Percentiles rank a stretch among this genome's conserved stretches.
Evolutionary conservation across 2,113 vertebrate species (phyloP).

Genomic region (Dasyurus viverrinus): DNA sequence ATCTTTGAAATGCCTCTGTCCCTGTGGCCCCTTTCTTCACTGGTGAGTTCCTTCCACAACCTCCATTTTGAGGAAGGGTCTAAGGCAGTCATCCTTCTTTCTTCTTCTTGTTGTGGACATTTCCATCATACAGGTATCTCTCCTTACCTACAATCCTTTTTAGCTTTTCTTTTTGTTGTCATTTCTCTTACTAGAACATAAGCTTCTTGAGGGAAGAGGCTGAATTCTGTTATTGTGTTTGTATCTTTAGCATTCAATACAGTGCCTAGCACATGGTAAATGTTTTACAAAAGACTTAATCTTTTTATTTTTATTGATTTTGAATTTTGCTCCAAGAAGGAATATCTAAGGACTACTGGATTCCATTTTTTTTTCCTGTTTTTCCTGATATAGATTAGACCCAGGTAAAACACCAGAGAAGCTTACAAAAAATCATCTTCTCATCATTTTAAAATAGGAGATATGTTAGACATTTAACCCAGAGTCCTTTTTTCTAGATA

Average conservation of each 20-base stretch:
- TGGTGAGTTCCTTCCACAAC: not conserved
- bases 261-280: not conserved
- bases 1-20: not conserved
- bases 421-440: not conserved
- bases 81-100: not conserved
- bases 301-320: not conserved
- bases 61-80: not conserved
- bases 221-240: not conserved
- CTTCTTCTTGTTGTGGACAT: not conserved
- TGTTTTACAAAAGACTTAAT: not conserved
- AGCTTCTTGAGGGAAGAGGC: not conserved
- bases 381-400: not conserved
- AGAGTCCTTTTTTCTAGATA: not conserved
- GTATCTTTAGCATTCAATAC: not conserved
- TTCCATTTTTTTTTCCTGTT: not conserved
- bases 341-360: not conserved
- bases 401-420: not conserved
- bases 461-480: not conserved
- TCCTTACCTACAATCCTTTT: not conserved
- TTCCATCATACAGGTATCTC: not conserved
- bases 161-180: not conserved
- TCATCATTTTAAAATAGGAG: not conserved
- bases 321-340: not conserved
- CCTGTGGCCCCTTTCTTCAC: not conserved
- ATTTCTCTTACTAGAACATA: not conserved